Evolutionary conservation across 2,113 vertebrate species (phyloP).

Genomic region (Toxotes chatareus): DNA sequence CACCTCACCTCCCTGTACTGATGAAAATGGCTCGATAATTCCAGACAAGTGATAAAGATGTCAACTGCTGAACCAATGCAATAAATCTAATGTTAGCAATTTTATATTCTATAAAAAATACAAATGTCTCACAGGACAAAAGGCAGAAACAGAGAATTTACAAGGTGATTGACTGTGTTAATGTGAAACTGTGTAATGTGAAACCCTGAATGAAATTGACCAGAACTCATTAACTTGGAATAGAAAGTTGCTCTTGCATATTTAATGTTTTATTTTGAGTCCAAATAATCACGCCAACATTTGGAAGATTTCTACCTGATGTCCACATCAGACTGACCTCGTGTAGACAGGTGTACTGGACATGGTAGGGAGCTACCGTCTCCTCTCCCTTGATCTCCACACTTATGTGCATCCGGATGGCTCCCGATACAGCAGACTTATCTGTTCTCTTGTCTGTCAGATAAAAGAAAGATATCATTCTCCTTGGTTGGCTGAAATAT

Average conservation of each 20-base stretch:
- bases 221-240: slow-evolving; percentile 3
- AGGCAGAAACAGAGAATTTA: slow-evolving; percentile 9
- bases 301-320: slow-evolving; percentile 1
- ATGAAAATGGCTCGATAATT: slow-evolving; percentile 6
- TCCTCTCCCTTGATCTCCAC: slow-evolving; percentile 99
- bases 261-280: slow-evolving; percentile 24
- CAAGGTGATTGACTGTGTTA: slow-evolving; percentile 15
- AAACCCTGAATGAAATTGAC: slow-evolving; percentile 13
- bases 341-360: slow-evolving; percentile 98
- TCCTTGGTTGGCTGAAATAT: slow-evolving; percentile 32
- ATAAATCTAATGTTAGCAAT: too few species aligned
- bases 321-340: slow-evolving; percentile 86
- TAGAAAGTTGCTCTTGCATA: slow-evolving; percentile 1
- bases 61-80: neutral
- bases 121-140: neutral
- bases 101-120: neutral
- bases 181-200: slow-evolving; percentile 6
- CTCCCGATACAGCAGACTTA: slow-evolving; percentile 96
- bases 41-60: neutral
- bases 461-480: slow-evolving; percentile 44
- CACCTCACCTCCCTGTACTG: neutral
- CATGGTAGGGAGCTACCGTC: slow-evolving; percentile 96
- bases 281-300: slow-evolving; percentile 16
- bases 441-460: slow-evolving; percentile 95
- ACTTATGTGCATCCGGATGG: slow-evolving; percentile 97